Base-by-base conservation (phyloP, 1,140 invertebrate genomes). In the Saccostrea glomerata region DNA sequence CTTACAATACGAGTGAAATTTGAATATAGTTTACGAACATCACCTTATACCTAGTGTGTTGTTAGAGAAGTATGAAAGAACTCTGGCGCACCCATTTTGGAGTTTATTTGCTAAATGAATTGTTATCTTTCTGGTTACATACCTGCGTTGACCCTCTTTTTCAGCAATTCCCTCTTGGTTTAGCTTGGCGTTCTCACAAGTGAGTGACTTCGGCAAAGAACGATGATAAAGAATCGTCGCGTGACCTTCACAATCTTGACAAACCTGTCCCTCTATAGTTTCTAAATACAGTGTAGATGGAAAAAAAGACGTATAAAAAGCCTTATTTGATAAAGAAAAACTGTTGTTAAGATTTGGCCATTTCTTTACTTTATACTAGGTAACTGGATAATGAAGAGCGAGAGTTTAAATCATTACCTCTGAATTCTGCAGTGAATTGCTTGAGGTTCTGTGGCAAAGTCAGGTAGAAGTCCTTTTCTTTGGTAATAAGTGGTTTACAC, bases 381-480 rank as follows among this genome's bases (percentile, higher is more conserved):
- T 36, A 1, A 36, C 30, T 36, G 30, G 30, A 36, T 36, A 2
- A 36, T 2, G 30, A 36, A 2, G 30, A 36, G n/a, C n/a, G 30
- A 36, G 30, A 1, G 30, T 20, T 20, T n/a, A 20, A 20, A 5
- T 63, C n/a, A 17, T 63, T 20, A 63, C 58, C 58, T 63, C 58
- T 60, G 95, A 98, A 98, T 96, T 98, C 97, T 92, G 98, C 98
- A 94, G 98, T 97, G 96, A 98, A 98, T 95, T 96, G 96, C 96
- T 97, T 97, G 95, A 99, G 97, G 94, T 97, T 97, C 93, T 96
- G 96, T 92, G 98, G 98, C 96, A 98, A 97, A 96, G 97, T 98
- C 96, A 97, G 97, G 96, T 99, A 99, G 96, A 98, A 98, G 95
- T 97, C 97, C 94, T 98, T 96, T 96, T 99, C 98, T 93, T 97